Evolutionary conservation across 2,797 vertebrate genomes (phyloP), one percentile per base, ranked within the genome.

Genomic region (Cryptoprocta ferox): DNA sequence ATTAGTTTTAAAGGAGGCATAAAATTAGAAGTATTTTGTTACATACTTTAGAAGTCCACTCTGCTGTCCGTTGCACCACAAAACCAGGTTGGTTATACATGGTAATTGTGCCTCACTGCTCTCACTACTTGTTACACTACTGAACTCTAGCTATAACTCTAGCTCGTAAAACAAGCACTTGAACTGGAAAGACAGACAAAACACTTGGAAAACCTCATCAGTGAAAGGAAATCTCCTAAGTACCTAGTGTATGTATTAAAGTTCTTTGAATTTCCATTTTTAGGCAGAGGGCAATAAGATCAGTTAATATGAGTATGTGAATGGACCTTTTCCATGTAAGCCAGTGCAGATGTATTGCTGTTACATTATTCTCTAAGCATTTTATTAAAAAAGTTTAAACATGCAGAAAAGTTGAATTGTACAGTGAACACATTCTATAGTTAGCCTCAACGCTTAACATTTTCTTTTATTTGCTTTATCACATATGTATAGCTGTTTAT

Each of bases 331-430:
- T 45, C 42, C 63, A 6, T 65, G 28, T 84, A 84, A 89, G 30
- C 39, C 39, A 93, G 0, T 84, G 21, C 45, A 83, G 5, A 75
- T 88, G 48, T 73, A 78, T 93, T 76, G 42, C n/a, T 94, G 0
- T 68, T 56, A 90, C 0, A 79, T 65, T 95, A 83, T 83, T 89
- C 50, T 92, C 10, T 32, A 73, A 87, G 39, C 8, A 35, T 90
- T 94, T 91, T 93, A 59, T 97, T 91, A 45, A 84, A 85, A 91
- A 94, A 89, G 53, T 75, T 95, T 82, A 91, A 93, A 73, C n/a
- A 79, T 86, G 30, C 24, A 91, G 61, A 93, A 90, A 94, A 89
- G 18, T 91, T 87, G 42, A 92, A 71, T 75, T 95, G 32, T 91
- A 39, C 7, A 35, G 32, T 75, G 39, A 83, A 66, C 30, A 73